Percentiles rank a stretch among this genome's conserved stretches.
phyloP scores from a whole-genome alignment of 2,113 vertebrate species.

The Laticauda laticaudata region DNA sequence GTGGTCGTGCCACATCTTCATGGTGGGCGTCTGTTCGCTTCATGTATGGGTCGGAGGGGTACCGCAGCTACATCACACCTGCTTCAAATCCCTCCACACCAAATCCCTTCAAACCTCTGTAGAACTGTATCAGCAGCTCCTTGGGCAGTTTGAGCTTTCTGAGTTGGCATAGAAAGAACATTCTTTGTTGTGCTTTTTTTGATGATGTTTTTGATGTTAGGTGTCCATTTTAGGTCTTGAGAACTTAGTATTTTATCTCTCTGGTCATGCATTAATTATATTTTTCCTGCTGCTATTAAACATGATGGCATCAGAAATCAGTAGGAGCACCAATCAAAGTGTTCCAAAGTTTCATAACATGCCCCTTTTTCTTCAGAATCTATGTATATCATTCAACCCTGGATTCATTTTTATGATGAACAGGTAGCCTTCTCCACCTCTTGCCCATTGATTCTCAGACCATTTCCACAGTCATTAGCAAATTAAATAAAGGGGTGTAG shows the following conservation, averaged over 20 bases:
- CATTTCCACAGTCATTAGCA: conserved; percentile 29
- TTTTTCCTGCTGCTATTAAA: not conserved
- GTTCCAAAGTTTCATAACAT: not conserved
- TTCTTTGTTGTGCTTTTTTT: too few species aligned
- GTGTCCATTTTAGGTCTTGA: too few species aligned
- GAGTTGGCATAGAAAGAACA: too few species aligned
- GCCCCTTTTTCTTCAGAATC: not conserved
- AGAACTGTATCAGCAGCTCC: too few species aligned
- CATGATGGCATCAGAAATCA: not conserved
- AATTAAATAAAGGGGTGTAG: conserved; percentile 15
- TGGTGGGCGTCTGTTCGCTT: too few species aligned
- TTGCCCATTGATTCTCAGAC: not conserved
- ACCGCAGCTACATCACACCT: too few species aligned
- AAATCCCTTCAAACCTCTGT: too few species aligned
- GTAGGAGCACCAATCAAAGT: not conserved
- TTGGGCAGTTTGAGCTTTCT: too few species aligned
- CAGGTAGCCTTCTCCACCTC: not conserved
- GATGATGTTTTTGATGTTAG: too few species aligned
- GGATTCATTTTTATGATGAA: not conserved
- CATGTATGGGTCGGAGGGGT: too few species aligned
- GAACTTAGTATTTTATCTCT: not conserved
- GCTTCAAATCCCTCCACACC: too few species aligned
- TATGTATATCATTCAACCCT: not conserved
- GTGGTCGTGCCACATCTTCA: too few species aligned
- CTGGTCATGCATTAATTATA: not conserved